A percentile compares a stretch with the other conserved stretches of the same genome.
These are phyloP conservation scores for Ariopsis seemanni DNA, from an alignment of 2,113 vertebrate species.

Conservation along the genomic window DNA sequence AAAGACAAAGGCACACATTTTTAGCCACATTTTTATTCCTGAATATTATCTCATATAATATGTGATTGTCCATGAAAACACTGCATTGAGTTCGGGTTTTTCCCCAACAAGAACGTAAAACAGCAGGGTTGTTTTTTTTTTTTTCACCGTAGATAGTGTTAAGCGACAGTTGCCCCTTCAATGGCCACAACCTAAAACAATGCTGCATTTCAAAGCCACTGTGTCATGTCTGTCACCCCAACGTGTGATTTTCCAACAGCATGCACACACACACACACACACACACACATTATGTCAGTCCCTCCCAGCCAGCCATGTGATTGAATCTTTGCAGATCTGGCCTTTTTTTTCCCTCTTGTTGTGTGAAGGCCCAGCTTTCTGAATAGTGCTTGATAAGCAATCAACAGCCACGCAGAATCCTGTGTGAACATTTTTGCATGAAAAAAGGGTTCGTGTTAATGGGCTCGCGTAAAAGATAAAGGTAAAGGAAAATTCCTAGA, in stretches of 20 bases:
- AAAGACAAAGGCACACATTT: background rate
- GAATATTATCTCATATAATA: background rate
- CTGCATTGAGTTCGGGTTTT: constrained; percentile 44
- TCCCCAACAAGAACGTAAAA: constrained; percentile 54
- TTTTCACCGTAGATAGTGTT: constrained; percentile 54
- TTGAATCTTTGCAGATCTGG: constrained; percentile 55
- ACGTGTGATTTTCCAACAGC: constrained; percentile 48
- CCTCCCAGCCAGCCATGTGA: constrained; percentile 40
- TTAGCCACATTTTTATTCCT: background rate
- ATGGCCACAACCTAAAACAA: constrained; percentile 61
- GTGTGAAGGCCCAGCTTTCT: constrained; percentile 45
- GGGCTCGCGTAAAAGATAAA: constrained; percentile 26
- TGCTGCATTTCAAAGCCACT: constrained; percentile 63
- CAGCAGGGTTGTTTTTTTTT: background rate
- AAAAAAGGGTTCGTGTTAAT: constrained; percentile 28
- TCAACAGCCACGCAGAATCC: constrained; percentile 51
- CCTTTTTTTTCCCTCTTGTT: constrained; percentile 52
- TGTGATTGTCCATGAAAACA: background rate
- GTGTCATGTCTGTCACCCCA: constrained; percentile 64
- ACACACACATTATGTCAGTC: constrained; percentile 57
- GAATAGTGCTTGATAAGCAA: constrained; percentile 68
- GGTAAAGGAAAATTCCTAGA: constrained; percentile 53
- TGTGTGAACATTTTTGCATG: constrained; percentile 48
- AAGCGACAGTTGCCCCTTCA: constrained; percentile 60
- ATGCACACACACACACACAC: constrained; percentile 40